Base-by-base conservation (phyloP, 1,140 invertebrate species). In the Pachyrhynchus sulphureomaculatus region DNA sequence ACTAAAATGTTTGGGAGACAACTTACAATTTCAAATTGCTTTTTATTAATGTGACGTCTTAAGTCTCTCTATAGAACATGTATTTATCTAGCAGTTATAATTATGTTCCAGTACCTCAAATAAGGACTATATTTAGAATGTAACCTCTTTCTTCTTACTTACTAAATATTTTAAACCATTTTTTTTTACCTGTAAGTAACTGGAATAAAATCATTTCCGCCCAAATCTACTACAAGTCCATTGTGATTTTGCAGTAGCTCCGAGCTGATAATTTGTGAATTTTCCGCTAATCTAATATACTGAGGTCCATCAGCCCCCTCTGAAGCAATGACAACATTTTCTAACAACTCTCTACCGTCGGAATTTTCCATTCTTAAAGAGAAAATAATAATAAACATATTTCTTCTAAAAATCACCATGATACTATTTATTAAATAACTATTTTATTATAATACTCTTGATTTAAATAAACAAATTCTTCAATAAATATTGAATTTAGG, bases 211-310 rank as follows among this genome's bases (percentile, higher is more conserved):
- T 76, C 75, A 44, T 69, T 71, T 33, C 63, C 67, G 17, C 68
- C 71, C 26, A 76, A 59, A 63, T 75, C 74, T 18, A 76, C 75
- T 33, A 76, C 75, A 15, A 76, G 56, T 3, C 75, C 73, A 68
- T 70, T 70, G 39, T 72, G 71, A 34, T 72, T 68, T 59, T 73
- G 73, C 23, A 76, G 55, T 21, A 76, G 54, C 55, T 76, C 75
- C 8, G 68, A 65, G 44, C 67, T 73, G 18, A 76, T 61, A 36
- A 76, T 63, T 17, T 68, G 64, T 33, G 68, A 68, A 56, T 74
- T 74, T 44, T 73, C 73, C 0, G 71, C 54, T 18, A 76, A 65
- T 32, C 75, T 67, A 66, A 76, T 73, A 48, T 73, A 76, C 24
- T 74, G 73, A 4, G 67, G 64, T 10, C 68, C 60, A 24, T 55